Evolutionary conservation across 2,797 vertebrate genomes (phyloP).

Genomic region (Dermochelys coriacea): DNA sequence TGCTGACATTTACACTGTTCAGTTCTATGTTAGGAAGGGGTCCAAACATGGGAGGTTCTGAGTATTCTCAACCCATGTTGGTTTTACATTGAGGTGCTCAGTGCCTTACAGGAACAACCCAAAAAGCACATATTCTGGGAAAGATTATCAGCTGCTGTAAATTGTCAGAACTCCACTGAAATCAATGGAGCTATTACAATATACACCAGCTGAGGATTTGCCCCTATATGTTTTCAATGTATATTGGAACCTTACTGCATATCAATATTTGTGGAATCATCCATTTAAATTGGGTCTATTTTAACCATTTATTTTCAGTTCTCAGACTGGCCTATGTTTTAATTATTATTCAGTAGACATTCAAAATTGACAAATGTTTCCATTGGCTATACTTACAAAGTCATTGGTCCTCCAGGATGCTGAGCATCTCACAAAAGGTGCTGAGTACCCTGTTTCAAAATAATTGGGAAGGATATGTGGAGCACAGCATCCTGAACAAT

Average conservation of each 20-base stretch:
- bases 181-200: neutral
- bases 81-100: neutral
- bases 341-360: neutral
- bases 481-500: neutral
- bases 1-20: constrained; percentile 39
- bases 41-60: neutral
- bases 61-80: neutral
- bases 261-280: neutral
- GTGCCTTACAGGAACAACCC: neutral
- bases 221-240: neutral
- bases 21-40: constrained; percentile 46
- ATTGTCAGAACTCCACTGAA: neutral
- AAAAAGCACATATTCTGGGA: neutral
- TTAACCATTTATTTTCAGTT: neutral
- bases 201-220: neutral
- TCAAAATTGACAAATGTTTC: neutral
- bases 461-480: neutral
- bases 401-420: neutral
- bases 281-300: neutral
- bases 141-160: neutral
- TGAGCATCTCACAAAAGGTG: neutral
- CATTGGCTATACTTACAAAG: neutral
- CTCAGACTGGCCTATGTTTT: neutral
- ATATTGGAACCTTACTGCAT: neutral
- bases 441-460: neutral